Evolutionary conservation across 2,888 invertebrate genomes (phyloP).

Genomic region (Trissoscelio sp.): DNA sequence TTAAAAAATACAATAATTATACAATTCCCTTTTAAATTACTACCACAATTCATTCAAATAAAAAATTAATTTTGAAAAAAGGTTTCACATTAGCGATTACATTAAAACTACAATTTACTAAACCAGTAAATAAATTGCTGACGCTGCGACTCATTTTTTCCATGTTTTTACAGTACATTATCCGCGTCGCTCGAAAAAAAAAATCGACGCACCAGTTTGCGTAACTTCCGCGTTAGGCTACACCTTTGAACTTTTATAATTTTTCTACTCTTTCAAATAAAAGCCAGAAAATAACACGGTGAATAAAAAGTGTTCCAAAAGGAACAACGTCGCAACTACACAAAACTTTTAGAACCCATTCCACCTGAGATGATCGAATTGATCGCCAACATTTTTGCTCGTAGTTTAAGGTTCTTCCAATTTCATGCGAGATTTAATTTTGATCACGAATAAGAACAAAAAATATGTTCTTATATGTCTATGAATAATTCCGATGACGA

Average conservation of each 20-base stretch:
- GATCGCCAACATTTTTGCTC: conserved; percentile 25
- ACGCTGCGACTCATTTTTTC: no score
- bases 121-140: no score
- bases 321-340: conserved; percentile 9
- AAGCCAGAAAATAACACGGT: conserved; percentile 70
- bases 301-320: conserved; percentile 7
- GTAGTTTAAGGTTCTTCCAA: conserved; percentile 22
- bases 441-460: neutral
- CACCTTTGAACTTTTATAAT: conserved; percentile 79
- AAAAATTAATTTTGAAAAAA: no score
- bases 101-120: no score
- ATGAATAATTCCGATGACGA: neutral
- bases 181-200: no score
- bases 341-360: conserved; percentile 36
- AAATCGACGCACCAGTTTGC: no score
- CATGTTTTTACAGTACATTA: no score
- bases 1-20: no score
- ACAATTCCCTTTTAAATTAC: no score
- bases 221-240: conserved; percentile 10
- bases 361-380: conserved; percentile 15
- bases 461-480: neutral
- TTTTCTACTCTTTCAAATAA: conserved; percentile 78
- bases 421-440: conserved; percentile 20
- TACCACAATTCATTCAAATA: no score
- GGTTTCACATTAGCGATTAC: no score